Percentiles rank a stretch among this genome's conserved stretches.
Evolutionary conservation across 2,888 invertebrate genomes (phyloP).

Genomic region (Leptothorax acervorum): DNA sequence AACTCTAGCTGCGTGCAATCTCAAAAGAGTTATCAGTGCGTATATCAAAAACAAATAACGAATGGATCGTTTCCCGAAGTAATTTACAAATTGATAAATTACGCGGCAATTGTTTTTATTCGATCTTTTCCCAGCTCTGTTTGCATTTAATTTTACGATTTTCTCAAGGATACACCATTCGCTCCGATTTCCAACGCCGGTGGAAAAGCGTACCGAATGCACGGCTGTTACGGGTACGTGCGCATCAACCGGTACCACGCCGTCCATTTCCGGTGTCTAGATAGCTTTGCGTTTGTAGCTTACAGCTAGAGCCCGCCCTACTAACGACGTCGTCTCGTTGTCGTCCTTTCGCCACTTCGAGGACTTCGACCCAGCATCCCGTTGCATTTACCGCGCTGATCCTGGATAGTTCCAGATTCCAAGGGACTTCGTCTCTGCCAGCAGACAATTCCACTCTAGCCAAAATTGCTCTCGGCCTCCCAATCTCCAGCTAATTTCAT

Average conservation of each 20-base stretch:
- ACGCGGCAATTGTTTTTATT: neutral
- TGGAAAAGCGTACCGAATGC: conserved; percentile 29
- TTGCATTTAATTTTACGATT: conserved; percentile 44
- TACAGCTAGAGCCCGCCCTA: conserved; percentile 47
- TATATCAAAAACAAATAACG: neutral
- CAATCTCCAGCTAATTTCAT: conserved; percentile 68
- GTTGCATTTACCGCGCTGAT: conserved; percentile 68
- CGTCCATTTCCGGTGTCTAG: conserved; percentile 63
- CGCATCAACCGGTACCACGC: conserved; percentile 50
- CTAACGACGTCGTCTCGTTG: conserved; percentile 67
- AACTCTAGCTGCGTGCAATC: neutral
- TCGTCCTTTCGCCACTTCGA: conserved; percentile 64
- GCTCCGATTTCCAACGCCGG: conserved; percentile 11
- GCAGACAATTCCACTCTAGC: conserved; percentile 58
- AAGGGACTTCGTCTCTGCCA: conserved; percentile 54
- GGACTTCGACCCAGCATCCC: conserved; percentile 56
- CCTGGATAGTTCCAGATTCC: conserved; percentile 65
- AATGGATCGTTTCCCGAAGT: neutral
- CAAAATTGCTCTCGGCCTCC: conserved; percentile 67
- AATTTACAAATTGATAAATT: conserved; percentile 10
- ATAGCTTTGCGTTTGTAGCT: conserved; percentile 56
- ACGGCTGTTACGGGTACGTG: conserved; percentile 44
- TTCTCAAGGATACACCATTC: conserved; percentile 15
- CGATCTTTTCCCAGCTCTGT: neutral
- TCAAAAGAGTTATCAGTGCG: neutral